Base-by-base conservation (phyloP, 2,113 vertebrate genomes). In the Oreochromis niloticus region DNA sequence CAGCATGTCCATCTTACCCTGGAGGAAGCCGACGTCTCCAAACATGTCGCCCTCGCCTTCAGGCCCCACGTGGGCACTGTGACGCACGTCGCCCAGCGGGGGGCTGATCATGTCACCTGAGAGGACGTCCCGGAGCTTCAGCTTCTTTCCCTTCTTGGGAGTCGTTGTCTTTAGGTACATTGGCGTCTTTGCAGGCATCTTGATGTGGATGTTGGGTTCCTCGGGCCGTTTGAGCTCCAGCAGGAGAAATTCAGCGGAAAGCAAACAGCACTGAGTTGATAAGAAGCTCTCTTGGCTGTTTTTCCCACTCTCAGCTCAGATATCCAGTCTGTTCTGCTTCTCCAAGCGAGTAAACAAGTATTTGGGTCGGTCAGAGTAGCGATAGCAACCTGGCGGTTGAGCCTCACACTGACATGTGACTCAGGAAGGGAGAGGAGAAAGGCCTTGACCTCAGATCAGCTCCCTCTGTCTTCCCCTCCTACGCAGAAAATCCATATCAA, bases 21-120 rank as follows among this genome's bases (percentile, higher is more conserved):
- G 96, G 19, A 97, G 94, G 91, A 97, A 97, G 19, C 94, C 95
- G 81, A 97, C 95, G 12, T 97, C 97, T 4, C 97, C 97, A 9
- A 97, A 97, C 97, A 97, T 97, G 94, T 97, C 97, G 0, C 92
- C 92, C 81, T 96, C 89, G 0, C 97, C 97, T 1, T 96, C 95
- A 0, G 93, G 94, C 14, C 97, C 97, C 48, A 97, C 96, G 6
- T 97, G 97, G 16, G 97, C 97, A 3, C 96, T 97, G 95, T 97
- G 97, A 7, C 96, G 96, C 3, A 97, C 94, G 27, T 97, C 97
- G 1, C 97, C 97, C 78, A 97, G 91, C 1, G 97, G 97, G 0
- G 97, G 97, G 91, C 97, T 97, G 91, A 97, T 97, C 97, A 97
- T 97, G 63, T 97, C 97, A 0, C 97, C 94, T 0, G 97, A 97